Conservation (phyloP, 2,113 vertebrate genomes). For the Hemicordylus capensis region DNA sequence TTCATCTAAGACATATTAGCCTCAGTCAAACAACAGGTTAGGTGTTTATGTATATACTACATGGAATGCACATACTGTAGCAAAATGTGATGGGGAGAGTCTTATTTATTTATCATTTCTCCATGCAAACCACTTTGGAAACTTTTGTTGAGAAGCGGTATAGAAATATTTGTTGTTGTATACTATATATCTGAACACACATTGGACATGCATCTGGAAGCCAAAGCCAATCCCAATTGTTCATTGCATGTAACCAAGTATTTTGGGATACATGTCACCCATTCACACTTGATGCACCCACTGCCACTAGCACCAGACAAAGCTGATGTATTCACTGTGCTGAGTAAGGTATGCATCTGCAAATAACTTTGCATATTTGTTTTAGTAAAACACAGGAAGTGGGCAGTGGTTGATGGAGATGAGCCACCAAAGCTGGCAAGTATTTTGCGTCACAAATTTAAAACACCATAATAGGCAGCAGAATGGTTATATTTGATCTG, state of each 20-base stretch:
- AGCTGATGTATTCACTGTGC: not conserved
- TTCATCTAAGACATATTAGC: no score
- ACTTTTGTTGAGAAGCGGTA: no score
- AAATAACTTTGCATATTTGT: not conserved
- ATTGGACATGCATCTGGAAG: no score
- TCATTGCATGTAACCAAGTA: not conserved
- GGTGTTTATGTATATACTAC: no score
- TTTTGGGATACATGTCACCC: not conserved
- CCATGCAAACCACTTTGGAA: no score
- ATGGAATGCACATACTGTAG: no score
- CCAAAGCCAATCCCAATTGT: not conserved
- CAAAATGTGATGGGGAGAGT: no score
- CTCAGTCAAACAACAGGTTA: no score
- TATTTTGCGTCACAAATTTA: not conserved
- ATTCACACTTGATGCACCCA: not conserved
- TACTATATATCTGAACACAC: no score
- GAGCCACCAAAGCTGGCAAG: not conserved
- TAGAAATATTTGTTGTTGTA: no score
- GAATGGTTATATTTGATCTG: not conserved
- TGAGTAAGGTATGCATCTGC: no score
- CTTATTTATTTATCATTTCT: no score
- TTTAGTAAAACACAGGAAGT: not conserved
- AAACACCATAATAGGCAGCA: not conserved
- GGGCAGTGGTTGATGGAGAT: not conserved
- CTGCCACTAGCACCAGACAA: not conserved